A percentile compares a stretch with the other conserved stretches of the same genome.
phyloP scores from a whole-genome alignment of 1,140 invertebrate genomes.

The Atta cephalotes region DNA sequence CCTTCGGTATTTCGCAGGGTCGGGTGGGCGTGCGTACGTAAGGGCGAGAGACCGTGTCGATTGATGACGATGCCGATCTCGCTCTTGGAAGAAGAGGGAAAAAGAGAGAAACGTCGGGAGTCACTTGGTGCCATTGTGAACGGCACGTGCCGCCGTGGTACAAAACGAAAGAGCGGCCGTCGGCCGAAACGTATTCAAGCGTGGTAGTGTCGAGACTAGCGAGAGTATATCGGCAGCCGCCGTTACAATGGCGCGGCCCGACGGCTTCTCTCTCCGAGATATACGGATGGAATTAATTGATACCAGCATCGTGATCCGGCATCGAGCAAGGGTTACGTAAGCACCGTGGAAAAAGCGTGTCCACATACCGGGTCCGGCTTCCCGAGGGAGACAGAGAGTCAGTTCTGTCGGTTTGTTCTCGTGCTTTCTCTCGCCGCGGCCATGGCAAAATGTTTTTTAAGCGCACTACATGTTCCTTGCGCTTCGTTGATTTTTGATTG shows the following conservation, averaged over 20 bases:
- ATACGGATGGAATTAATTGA: constrained; percentile 84
- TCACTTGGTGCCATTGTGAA: constrained; percentile 83
- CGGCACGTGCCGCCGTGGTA: constrained; percentile 82
- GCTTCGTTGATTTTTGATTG: constrained; percentile 77
- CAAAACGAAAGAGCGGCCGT: constrained; percentile 71
- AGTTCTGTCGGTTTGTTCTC: constrained; percentile 32
- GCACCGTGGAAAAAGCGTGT: constrained; percentile 75
- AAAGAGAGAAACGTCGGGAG: constrained; percentile 70
- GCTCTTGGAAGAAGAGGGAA: constrained; percentile 13
- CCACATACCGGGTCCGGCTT: constrained; percentile 53
- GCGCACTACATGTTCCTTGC: constrained; percentile 70
- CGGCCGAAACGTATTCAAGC: constrained; percentile 60
- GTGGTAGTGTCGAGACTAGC: constrained; percentile 50
- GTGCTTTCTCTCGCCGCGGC: background rate
- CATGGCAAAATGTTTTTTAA: constrained; percentile 76
- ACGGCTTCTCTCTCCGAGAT: constrained; percentile 56
- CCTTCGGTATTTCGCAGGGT: constrained; percentile 82
- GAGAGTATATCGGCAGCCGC: constrained; percentile 45
- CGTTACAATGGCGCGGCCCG: constrained; percentile 58
- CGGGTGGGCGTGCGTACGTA: constrained; percentile 72
- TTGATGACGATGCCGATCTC: constrained; percentile 83
- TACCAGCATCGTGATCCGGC: constrained; percentile 82
- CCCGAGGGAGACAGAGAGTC: constrained; percentile 32
- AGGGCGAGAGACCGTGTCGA: constrained; percentile 81
- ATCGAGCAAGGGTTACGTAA: constrained; percentile 81